Evolutionary conservation across 1,140 invertebrate genomes (phyloP).

Genomic region (Drosophila arawakana): DNA sequence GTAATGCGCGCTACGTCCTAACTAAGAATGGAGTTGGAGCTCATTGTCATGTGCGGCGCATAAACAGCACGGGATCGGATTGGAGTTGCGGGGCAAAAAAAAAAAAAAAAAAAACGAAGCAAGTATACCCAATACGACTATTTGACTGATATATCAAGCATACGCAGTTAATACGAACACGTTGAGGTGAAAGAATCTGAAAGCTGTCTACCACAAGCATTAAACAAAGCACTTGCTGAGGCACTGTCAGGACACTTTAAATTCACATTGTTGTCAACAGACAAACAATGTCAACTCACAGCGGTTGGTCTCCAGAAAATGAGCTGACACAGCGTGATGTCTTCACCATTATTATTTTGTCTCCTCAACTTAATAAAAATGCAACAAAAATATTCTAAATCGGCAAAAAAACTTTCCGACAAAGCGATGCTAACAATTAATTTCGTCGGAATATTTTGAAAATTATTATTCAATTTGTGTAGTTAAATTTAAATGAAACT

Average conservation of each 20-base stretch:
- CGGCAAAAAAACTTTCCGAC: background rate
- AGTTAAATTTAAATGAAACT: slow-evolving; percentile 9
- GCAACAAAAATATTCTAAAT: slow-evolving; percentile 30
- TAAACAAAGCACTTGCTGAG: slow-evolving; percentile 50
- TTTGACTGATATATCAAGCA: slow-evolving; percentile 54
- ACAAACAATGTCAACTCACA: slow-evolving; percentile 43
- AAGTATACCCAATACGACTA: slow-evolving; percentile 57
- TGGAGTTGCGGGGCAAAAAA: background rate
- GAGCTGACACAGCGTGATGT: slow-evolving; percentile 43
- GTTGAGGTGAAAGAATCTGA: slow-evolving; percentile 44
- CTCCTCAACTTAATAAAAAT: slow-evolving; percentile 18
- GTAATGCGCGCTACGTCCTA: slow-evolving; percentile 57
- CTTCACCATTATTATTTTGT: slow-evolving; percentile 23
- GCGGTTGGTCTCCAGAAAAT: slow-evolving; percentile 23
- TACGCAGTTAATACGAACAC: slow-evolving; percentile 41
- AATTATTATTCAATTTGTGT: slow-evolving; percentile 18
- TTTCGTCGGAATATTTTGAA: slow-evolving; percentile 17
- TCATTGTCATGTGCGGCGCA: slow-evolving; percentile 78
- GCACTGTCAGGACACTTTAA: slow-evolving; percentile 46
- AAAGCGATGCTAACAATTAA: slow-evolving; percentile 26
- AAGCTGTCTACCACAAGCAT: slow-evolving; percentile 46
- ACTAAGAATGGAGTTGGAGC: slow-evolving; percentile 34
- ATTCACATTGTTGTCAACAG: slow-evolving; percentile 56
- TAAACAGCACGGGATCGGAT: slow-evolving; percentile 43
- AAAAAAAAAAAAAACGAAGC: too few species aligned